Evolutionary conservation across 1,140 invertebrate species (phyloP).

Genomic region (Uloborus diversus): DNA sequence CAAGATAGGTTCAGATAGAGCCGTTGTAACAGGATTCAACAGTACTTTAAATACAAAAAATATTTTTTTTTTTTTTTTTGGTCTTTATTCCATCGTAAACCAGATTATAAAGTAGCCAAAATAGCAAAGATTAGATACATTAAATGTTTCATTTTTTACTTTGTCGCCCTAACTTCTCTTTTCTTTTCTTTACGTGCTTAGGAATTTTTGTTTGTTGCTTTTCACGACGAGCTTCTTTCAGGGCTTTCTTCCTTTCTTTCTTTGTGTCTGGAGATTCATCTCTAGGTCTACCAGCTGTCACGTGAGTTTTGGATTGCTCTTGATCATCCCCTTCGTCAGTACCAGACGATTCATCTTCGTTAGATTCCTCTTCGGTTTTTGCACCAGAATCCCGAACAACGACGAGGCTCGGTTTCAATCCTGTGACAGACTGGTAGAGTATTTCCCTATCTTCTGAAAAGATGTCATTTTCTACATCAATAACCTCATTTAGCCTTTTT

Average conservation of each 20-base stretch:
- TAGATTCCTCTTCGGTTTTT: constrained; percentile 67
- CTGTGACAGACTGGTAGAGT: constrained; percentile 84
- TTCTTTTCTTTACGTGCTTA: constrained; percentile 94
- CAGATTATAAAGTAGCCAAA: no score
- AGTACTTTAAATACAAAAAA: no score
- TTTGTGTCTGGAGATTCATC: constrained; percentile 88
- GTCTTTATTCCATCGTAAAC: no score
- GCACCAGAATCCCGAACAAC: constrained; percentile 69
- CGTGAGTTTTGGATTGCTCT: constrained; percentile 49
- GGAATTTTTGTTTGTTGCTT: constrained; percentile 92
- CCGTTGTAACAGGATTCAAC: no score
- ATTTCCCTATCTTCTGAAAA: constrained; percentile 80
- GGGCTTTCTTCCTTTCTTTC: constrained; percentile 80
- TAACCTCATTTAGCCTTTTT: constrained; percentile 89
- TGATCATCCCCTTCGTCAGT: constrained; percentile 71
- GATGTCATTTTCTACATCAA: constrained; percentile 88
- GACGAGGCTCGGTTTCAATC: constrained; percentile 81
- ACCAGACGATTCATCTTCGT: constrained; percentile 67
- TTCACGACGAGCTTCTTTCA: constrained; percentile 88
- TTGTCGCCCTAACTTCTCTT: constrained; percentile 72
- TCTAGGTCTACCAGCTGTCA: constrained; percentile 76
- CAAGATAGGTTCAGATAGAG: no score
- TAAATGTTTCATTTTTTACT: constrained; percentile 52
- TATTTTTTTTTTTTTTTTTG: no score
- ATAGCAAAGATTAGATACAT: constrained; percentile 4